Evolutionary conservation across 2,888 invertebrate genomes (phyloP).

Genomic region (Drosophila cognata): DNA sequence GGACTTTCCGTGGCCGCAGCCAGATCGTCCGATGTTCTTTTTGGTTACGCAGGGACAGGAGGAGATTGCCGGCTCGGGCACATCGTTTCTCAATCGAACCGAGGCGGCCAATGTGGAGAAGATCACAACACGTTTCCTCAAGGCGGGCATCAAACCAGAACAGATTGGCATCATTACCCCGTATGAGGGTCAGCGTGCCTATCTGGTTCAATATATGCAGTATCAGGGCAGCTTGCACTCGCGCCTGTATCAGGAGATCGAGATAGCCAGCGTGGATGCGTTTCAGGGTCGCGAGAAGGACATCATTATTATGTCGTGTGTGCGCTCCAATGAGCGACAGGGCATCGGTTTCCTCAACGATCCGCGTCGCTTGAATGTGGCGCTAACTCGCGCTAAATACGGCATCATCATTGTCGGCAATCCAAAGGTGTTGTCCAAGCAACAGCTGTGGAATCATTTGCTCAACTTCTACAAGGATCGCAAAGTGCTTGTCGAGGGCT

Average conservation of each 20-base stretch:
- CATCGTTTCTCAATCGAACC: slow-evolving; percentile 98
- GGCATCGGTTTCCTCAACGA: slow-evolving; percentile 99
- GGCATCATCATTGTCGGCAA: slow-evolving; percentile 99
- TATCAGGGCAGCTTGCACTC: slow-evolving; percentile 98
- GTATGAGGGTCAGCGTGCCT: slow-evolving; percentile 99
- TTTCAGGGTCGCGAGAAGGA: slow-evolving; percentile 99
- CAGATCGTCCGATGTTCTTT: slow-evolving; percentile 99
- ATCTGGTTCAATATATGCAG: slow-evolving; percentile 99
- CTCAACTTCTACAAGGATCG: slow-evolving; percentile 99
- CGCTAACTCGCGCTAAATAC: slow-evolving; percentile 98
- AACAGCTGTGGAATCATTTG: slow-evolving; percentile 99
- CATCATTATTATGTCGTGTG: slow-evolving; percentile 99
- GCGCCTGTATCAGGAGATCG: slow-evolving; percentile 98
- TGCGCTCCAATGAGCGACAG: slow-evolving; percentile 98
- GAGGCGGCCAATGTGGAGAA: slow-evolving; percentile 99
- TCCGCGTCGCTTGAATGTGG: slow-evolving; percentile 98
- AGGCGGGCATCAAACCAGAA: slow-evolving; percentile 97
- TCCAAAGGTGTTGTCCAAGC: slow-evolving; percentile 99
- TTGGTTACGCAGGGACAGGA: slow-evolving; percentile 99
- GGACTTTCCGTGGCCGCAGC: slow-evolving; percentile 99
- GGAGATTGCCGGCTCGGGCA: slow-evolving; percentile 99
- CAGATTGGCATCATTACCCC: slow-evolving; percentile 99
- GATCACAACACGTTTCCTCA: slow-evolving; percentile 96
- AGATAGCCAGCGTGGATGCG: slow-evolving; percentile 99
- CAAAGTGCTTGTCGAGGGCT: slow-evolving; percentile 96